phyloP scores from a whole-genome alignment of 2,888 invertebrate species.

The Bombylius discolor region DNA sequence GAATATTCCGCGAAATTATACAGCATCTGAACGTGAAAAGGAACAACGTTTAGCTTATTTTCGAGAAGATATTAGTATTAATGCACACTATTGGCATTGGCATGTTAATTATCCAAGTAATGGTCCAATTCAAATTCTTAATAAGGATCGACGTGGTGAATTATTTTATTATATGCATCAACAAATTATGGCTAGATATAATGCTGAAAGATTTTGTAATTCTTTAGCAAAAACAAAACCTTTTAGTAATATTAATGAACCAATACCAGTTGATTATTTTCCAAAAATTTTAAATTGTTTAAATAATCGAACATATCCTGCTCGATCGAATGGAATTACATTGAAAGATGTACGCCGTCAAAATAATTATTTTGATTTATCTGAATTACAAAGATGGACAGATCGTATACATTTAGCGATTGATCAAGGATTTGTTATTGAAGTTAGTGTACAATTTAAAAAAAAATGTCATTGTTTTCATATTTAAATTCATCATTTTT shows the following conservation, averaged over 20 bases:
- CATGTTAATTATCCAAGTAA: conserved; percentile 73
- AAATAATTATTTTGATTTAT: conserved; percentile 41
- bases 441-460: conserved; percentile 35
- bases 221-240: conserved; percentile 48
- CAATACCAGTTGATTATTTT: conserved; percentile 66
- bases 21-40: conserved; percentile 58
- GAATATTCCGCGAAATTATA: conserved; percentile 58
- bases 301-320: conserved; percentile 58
- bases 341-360: conserved; percentile 54
- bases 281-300: conserved; percentile 60
- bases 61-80: conserved; percentile 73
- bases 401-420: conserved; percentile 62
- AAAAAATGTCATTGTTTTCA: no score
- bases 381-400: conserved; percentile 61
- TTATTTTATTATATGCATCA: conserved; percentile 64
- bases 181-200: conserved; percentile 50
- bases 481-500: no score
- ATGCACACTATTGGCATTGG: conserved; percentile 88
- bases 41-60: conserved; percentile 75
- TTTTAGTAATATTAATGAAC: conserved; percentile 52
- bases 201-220: conserved; percentile 63
- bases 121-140: conserved; percentile 47
- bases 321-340: conserved; percentile 46
- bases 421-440: conserved; percentile 49
- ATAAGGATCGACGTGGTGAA: conserved; percentile 60